Percentiles rank a stretch among this genome's conserved stretches.
Conservation (phyloP, 1,140 invertebrate species). For the Drosophila triauraria region DNA sequence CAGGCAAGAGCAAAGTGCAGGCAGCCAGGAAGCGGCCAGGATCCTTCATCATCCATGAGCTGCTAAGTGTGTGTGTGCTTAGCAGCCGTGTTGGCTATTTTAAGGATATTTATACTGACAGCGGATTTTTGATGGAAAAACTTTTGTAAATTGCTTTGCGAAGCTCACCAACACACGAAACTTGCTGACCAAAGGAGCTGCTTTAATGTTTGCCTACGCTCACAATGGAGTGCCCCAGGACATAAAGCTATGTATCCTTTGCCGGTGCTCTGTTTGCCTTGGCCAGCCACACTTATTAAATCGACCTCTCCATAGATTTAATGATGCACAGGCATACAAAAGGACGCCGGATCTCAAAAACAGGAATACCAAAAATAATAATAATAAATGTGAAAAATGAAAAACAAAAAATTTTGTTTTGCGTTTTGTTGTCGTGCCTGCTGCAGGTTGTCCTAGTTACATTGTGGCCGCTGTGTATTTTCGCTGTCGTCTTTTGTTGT, state of each 20-base stretch:
- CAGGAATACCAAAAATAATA: constrained; percentile 54
- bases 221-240: constrained; percentile 35
- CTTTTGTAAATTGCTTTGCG: constrained; percentile 84
- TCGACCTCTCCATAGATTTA: constrained; percentile 76
- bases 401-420: constrained; percentile 40
- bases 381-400: constrained; percentile 35
- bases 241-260: constrained; percentile 26
- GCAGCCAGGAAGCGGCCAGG: constrained; percentile 68
- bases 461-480: constrained; percentile 51
- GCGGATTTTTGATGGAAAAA: constrained; percentile 85
- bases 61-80: constrained; percentile 49
- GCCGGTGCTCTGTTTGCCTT: constrained; percentile 51
- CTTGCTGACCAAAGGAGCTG: constrained; percentile 34
- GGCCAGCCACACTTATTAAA: constrained; percentile 72
- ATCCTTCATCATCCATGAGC: constrained; percentile 51
- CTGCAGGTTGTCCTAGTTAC: constrained; percentile 47
- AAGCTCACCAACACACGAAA: constrained; percentile 31
- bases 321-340: constrained; percentile 64
- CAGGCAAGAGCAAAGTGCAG: constrained; percentile 73
- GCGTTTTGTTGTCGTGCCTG: constrained; percentile 51
- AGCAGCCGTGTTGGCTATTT: constrained; percentile 76
- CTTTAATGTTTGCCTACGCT: constrained; percentile 58
- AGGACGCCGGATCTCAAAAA: constrained; percentile 30
- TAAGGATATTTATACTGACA: constrained; percentile 85
- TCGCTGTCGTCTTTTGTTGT: constrained; percentile 46